Conservation (phyloP, 53 echinoderm and acorn worm genomes). For the Mesocentrotus franciscanus region DNA sequence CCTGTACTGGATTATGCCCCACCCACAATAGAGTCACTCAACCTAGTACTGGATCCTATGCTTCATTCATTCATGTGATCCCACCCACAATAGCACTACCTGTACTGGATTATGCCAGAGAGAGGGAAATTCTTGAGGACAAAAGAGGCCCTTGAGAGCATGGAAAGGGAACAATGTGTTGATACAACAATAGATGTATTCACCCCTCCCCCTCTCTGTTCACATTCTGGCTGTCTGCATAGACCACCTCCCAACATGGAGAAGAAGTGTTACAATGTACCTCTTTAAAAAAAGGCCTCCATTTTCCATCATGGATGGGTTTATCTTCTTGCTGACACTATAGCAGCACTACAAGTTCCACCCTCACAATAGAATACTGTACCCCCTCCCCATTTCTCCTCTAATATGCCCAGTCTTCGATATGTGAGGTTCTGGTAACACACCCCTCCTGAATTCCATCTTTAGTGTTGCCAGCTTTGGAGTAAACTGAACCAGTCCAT, state of each 20-base stretch:
- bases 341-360: not conserved
- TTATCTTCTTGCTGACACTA: not conserved
- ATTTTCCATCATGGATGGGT: not conserved
- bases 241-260: not conserved
- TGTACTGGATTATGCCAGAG: not conserved
- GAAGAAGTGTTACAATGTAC: not conserved
- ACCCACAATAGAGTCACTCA: too few species aligned
- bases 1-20: slow-evolving; percentile 12
- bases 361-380: not conserved
- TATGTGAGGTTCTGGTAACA: not conserved
- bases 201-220: slow-evolving; percentile 25
- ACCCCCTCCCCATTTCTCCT: not conserved
- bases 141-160: slow-evolving; percentile 8
- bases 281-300: not conserved
- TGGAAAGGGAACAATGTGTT: slow-evolving; percentile 6
- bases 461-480: not conserved
- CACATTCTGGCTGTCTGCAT: not conserved
- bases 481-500: not conserved
- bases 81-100: not conserved
- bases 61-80: slow-evolving; percentile 21
- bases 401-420: not conserved
- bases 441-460: not conserved
- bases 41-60: too few species aligned
- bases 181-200: slow-evolving; percentile 23
- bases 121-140: slow-evolving; percentile 8